phyloP scores from a whole-genome alignment of 2,113 vertebrate genomes.

The Scytalopus superciliaris region DNA sequence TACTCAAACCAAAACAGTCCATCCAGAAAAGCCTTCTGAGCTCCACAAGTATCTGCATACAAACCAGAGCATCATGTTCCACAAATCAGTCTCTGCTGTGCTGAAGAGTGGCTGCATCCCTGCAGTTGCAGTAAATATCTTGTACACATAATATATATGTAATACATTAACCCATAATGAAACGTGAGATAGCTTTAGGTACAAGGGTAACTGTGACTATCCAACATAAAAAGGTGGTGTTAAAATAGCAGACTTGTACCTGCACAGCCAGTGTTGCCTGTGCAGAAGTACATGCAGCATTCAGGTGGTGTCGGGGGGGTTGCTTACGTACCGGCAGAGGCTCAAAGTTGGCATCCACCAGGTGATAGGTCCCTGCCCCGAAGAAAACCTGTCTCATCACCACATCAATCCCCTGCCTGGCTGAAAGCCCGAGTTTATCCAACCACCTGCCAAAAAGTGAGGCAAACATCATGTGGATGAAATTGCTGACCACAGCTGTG shows the following conservation, averaged over 20 bases:
- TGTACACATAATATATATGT: no score
- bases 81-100: background rate
- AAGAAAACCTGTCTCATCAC: constrained; percentile 93
- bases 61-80: background rate
- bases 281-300: background rate
- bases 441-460: constrained; percentile 86
- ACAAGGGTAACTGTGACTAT: no score
- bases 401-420: constrained; percentile 85
- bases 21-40: background rate
- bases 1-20: background rate
- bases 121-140: background rate
- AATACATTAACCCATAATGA: background rate
- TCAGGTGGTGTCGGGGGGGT: rapidly evolving
- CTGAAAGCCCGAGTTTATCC: constrained; percentile 90
- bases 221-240: background rate
- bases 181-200: background rate
- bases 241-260: background rate
- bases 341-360: constrained; percentile 86
- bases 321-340: constrained; percentile 86
- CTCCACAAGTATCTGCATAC: background rate
- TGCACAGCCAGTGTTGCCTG: background rate
- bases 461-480: background rate
- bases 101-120: background rate
- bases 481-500: background rate
- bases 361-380: constrained; percentile 88